phyloP scores from a whole-genome alignment of 2,888 invertebrate species.

The Lampropteryx suffumata region DNA sequence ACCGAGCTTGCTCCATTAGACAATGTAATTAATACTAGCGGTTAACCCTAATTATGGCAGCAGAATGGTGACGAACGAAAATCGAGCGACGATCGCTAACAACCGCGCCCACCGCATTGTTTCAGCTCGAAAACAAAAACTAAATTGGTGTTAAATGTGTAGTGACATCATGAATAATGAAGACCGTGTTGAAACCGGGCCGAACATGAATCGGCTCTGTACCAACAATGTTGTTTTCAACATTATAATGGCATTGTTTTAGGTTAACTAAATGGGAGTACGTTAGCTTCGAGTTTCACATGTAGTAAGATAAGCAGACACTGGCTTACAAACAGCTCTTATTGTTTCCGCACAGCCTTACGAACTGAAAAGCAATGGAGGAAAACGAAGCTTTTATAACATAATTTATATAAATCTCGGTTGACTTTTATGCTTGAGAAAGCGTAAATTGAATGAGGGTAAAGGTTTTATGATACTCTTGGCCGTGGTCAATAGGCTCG shows the following conservation, averaged over 20 bases:
- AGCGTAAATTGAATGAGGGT: constrained; percentile 31
- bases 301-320: constrained; percentile 15
- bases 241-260: constrained; percentile 65
- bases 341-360: constrained; percentile 22
- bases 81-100: constrained; percentile 62
- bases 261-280: constrained; percentile 44
- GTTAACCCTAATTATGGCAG: constrained; percentile 73
- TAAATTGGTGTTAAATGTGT: constrained; percentile 58
- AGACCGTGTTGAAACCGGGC: constrained; percentile 46
- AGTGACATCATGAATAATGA: constrained; percentile 63
- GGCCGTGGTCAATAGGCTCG: constrained; percentile 27
- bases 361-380: constrained; percentile 24
- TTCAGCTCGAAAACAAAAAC: constrained; percentile 54
- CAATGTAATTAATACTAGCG: constrained; percentile 78
- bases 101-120: constrained; percentile 60
- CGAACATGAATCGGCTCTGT: constrained; percentile 29
- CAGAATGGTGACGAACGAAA: constrained; percentile 63
- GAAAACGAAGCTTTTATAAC: constrained; percentile 27
- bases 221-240: constrained; percentile 54
- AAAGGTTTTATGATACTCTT: constrained; percentile 29
- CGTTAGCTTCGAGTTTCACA: constrained; percentile 26
- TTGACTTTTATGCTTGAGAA: constrained; percentile 26
- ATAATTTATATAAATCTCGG: constrained; percentile 30
- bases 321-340: constrained; percentile 19
- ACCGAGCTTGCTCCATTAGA: constrained; percentile 72